Evolutionary conservation across 2,888 invertebrate genomes (phyloP).

Genomic region (Eupithecia subfuscata): DNA sequence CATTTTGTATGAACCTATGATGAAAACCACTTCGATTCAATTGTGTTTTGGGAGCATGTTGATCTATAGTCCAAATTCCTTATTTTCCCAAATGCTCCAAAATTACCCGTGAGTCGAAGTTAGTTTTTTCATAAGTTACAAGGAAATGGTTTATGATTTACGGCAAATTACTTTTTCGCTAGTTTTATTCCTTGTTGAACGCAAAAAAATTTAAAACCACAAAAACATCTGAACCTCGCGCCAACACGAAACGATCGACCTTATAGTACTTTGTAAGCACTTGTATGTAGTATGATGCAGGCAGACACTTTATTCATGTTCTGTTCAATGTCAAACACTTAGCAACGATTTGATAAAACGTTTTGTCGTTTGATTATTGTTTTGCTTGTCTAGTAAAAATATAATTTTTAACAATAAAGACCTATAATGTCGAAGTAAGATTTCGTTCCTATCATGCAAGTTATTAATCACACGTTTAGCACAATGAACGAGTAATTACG

Average conservation of each 20-base stretch:
- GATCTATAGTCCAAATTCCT: too few relatives aligned
- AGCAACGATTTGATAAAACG: not conserved
- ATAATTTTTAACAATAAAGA: not conserved
- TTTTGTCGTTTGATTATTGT: not conserved
- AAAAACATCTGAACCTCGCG: too few relatives aligned
- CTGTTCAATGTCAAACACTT: not conserved
- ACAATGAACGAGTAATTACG: conserved; percentile 1
- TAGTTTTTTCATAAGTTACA: too few relatives aligned
- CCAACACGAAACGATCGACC: too few relatives aligned
- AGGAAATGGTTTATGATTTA: too few relatives aligned
- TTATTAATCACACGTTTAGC: not conserved
- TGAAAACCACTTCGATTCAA: too few relatives aligned
- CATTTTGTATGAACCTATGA: too few relatives aligned
- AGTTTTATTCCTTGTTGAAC: too few relatives aligned
- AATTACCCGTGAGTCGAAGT: too few relatives aligned
- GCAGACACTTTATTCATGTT: not conserved
- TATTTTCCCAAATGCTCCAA: too few relatives aligned
- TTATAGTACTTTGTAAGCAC: not conserved
- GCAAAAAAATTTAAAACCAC: too few relatives aligned
- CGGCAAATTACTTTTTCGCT: too few relatives aligned
- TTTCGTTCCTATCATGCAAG: not conserved
- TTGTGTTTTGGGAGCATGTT: not conserved
- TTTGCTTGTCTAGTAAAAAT: not conserved
- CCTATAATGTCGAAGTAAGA: not conserved
- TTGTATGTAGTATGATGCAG: not conserved